Evolutionary conservation across 2,113 vertebrate genomes (phyloP).

Genomic region (Sinocyclocheilus anshuiensis): DNA sequence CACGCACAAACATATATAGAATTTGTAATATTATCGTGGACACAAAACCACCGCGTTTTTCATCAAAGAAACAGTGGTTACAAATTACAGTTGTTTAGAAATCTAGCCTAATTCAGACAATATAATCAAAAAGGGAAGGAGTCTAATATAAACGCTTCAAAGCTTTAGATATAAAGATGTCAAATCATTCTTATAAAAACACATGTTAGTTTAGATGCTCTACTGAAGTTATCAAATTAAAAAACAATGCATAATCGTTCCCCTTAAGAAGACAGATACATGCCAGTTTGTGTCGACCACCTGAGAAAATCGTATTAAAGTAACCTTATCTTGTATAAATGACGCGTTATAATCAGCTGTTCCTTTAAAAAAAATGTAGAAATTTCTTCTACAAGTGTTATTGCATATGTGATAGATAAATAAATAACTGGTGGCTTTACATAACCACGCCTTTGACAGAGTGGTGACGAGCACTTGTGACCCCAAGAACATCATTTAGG

Average conservation of each 20-base stretch:
- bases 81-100: background rate
- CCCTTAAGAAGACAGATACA: background rate
- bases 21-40: background rate
- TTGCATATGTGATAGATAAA: constrained; percentile 69
- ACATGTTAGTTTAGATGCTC: background rate
- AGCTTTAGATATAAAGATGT: constrained; percentile 4
- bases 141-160: background rate
- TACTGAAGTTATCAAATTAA: background rate
- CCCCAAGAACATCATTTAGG: constrained; percentile 64
- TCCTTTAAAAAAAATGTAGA: background rate
- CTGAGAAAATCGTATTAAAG: background rate
- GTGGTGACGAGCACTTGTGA: constrained; percentile 81
- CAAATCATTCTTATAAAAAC: background rate
- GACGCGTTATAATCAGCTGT: background rate
- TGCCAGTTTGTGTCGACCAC: background rate
- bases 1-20: background rate
- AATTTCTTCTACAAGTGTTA: constrained; percentile 12
- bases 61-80: background rate
- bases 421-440: constrained; percentile 71
- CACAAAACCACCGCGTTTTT: background rate
- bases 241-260: background rate
- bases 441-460: constrained; percentile 79
- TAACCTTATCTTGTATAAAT: background rate
- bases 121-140: background rate
- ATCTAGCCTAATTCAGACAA: background rate